A percentile compares a stretch with the other conserved stretches of the same genome.
Evolutionary conservation across 1,140 invertebrate species (phyloP).

Genomic region (Cydia amplana): DNA sequence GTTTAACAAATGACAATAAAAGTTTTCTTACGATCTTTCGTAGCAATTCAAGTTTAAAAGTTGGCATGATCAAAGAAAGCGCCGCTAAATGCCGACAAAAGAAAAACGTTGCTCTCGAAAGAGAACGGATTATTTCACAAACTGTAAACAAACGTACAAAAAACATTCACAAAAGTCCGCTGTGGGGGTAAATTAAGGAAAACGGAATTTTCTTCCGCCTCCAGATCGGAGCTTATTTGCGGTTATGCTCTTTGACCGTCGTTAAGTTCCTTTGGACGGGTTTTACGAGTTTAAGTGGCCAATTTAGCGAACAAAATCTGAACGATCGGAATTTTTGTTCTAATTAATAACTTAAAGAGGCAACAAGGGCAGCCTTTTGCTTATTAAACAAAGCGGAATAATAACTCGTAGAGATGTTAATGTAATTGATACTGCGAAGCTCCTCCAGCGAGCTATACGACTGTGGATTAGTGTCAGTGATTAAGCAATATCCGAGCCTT

Average conservation of each 20-base stretch:
- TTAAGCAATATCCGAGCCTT: constrained; percentile 66
- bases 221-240: constrained; percentile 77
- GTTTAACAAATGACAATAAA: constrained; percentile 7
- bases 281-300: constrained; percentile 78
- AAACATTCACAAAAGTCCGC: constrained; percentile 63
- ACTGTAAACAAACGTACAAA: constrained; percentile 62
- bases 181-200: constrained; percentile 76
- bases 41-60: constrained; percentile 34
- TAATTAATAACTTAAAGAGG: constrained; percentile 72
- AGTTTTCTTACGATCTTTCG: neutral
- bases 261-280: constrained; percentile 76
- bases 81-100: constrained; percentile 26
- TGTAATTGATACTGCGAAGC: constrained; percentile 32
- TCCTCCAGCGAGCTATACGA: neutral
- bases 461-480: constrained; percentile 43
- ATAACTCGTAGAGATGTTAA: constrained; percentile 40
- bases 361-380: constrained; percentile 58
- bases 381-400: constrained; percentile 67
- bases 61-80: constrained; percentile 20
- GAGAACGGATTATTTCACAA: constrained; percentile 63
- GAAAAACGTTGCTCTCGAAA: constrained; percentile 36
- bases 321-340: constrained; percentile 77
- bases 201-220: constrained; percentile 71
- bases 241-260: constrained; percentile 80
- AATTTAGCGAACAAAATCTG: constrained; percentile 77